Evolutionary conservation across 2,797 vertebrate genomes (phyloP).

Genomic region (Phrynocephalus forsythii): DNA sequence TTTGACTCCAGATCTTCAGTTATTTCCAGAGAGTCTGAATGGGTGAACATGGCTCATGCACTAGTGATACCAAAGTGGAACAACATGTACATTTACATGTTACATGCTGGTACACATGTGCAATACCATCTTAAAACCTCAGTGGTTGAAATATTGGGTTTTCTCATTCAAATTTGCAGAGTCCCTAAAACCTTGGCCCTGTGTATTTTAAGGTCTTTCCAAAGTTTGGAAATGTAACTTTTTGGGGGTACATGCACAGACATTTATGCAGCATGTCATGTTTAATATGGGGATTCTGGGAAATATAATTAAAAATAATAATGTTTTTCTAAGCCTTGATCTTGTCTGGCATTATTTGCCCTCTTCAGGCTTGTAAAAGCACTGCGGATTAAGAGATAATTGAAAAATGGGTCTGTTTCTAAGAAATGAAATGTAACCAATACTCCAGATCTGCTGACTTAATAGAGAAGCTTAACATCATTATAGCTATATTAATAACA

Average conservation of each 20-base stretch:
- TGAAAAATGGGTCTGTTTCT: slow-evolving; percentile 68
- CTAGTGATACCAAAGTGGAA: too few species aligned
- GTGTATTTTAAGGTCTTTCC: neutral
- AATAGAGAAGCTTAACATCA: slow-evolving; percentile 70
- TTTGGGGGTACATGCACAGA: too few species aligned
- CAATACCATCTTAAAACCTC: neutral
- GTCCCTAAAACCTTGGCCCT: neutral
- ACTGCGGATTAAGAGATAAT: slow-evolving; percentile 57
- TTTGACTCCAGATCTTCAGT: too few species aligned
- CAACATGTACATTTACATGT: too few species aligned
- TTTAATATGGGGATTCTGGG: too few species aligned
- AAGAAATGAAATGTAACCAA: slow-evolving; percentile 68
- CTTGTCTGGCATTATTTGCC: slow-evolving; percentile 28
- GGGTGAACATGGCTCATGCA: too few species aligned
- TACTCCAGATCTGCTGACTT: slow-evolving; percentile 66
- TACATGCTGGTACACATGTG: too few species aligned
- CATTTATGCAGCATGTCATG: too few species aligned
- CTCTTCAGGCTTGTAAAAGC: slow-evolving; percentile 60
- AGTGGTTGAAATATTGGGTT: neutral
- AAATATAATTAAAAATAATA: too few species aligned
- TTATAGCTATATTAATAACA: slow-evolving; percentile 72
- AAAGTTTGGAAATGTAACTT: too few species aligned
- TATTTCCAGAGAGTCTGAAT: too few species aligned
- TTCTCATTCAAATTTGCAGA: neutral
- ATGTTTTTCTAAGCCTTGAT: too few species aligned